Base-by-base conservation (phyloP, 2,113 vertebrate genomes). In the Etia nguti region DNA sequence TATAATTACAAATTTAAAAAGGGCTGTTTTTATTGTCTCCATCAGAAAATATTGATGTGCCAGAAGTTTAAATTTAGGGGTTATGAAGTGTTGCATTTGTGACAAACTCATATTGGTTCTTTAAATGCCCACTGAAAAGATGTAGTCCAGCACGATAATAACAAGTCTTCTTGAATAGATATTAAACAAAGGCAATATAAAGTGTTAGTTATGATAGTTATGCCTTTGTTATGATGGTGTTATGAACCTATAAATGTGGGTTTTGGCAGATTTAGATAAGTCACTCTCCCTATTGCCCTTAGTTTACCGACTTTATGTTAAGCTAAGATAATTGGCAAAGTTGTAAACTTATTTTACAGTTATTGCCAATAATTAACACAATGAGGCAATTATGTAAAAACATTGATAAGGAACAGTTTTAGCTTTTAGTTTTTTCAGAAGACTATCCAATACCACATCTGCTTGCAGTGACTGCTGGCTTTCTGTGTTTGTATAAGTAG, bases 341-440 rank as follows among this genome's bases (percentile, higher is more conserved):
- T 10, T 26, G 68, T 73, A 10, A 73, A 16, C 38, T 70, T 46
- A 26, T 73, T 73, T 73, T 26, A 73, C 13, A 46, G 13, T 73
- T 46, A 73, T 10, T 26, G 41, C 38, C 0, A 70, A 24, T 24
- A 16, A 0, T 24, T 70, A 70, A 70, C n/a, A 70, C 2, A 70
- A 10, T 43, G 8, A 10, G n/a, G 36, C 65, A 15, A 70, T 24
- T 70, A n/a, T 70, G 65, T 70, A 70, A 43, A 70, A 70, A 3
- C 0, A 0, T 4, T 70, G n/a, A 70, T 24, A 24, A 43, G 2
- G 36, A 70, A 24, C 65, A 10, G 1, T 70, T 70, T 24, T 13
- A 15, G 3, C 2, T 1, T n/a, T 7, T 60, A 31, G 29, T 57
- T 12, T 65, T 10, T 41, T 15, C 62, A 70, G 12, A 26, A 73